These are phyloP conservation scores for Sebastiscus tertius DNA, from an alignment of 2,797 vertebrate species.

Conservation along the genomic window DNA sequence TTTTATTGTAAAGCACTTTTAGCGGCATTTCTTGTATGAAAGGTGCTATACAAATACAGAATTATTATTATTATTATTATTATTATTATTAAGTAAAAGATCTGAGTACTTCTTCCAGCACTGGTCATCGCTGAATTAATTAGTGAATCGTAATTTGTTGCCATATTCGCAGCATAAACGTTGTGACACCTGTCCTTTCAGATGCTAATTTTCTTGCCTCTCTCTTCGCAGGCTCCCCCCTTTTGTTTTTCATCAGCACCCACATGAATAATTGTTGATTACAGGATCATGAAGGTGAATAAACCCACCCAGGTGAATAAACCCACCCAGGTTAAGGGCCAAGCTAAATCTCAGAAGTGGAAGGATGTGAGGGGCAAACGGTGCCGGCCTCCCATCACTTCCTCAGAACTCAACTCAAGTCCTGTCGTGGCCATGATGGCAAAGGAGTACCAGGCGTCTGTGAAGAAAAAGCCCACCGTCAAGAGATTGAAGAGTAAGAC, in stretches of 20 bases:
- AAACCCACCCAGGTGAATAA: slow-evolving; percentile 68
- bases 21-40: too few species aligned
- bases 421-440: slow-evolving; percentile 50
- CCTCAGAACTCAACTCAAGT: slow-evolving; percentile 55
- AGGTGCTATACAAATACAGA: too few species aligned
- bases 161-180: not conserved
- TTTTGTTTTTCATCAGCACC: slow-evolving; percentile 2
- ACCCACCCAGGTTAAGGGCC: slow-evolving; percentile 49
- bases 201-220: not conserved
- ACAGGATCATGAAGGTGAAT: slow-evolving; percentile 81
- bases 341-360: slow-evolving; percentile 66
- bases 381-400: slow-evolving; percentile 45
- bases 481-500: slow-evolving; percentile 79
- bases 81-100: not conserved
- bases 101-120: not conserved
- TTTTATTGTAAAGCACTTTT: too few species aligned
- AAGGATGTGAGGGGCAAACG: slow-evolving; percentile 74
- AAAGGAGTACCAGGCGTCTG: slow-evolving; percentile 60
- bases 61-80: not conserved
- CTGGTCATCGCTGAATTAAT: not conserved
- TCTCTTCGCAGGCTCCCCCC: slow-evolving; percentile 31
- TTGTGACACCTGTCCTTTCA: not conserved
- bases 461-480: slow-evolving; percentile 70
- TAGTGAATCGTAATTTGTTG: not conserved
- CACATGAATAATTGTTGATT: not conserved